phyloP scores from a whole-genome alignment of 2,888 invertebrate species.

The Baronia brevicornis region DNA sequence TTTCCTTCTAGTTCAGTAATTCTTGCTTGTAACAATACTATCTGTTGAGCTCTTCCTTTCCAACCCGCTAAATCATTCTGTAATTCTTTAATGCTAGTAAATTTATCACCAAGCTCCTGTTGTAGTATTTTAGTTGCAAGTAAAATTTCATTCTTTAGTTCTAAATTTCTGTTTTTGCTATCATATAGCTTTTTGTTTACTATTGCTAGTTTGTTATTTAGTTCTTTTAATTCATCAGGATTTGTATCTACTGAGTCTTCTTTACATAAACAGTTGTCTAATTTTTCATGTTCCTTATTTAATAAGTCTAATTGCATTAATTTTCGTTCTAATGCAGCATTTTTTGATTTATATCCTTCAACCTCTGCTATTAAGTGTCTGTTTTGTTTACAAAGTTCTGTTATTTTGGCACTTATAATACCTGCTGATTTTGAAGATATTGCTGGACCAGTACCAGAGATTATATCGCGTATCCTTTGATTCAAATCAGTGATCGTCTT shows the following conservation, averaged over 20 bases:
- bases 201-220: conserved; percentile 76
- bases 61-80: conserved; percentile 77
- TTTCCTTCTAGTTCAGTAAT: conserved; percentile 80
- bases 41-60: conserved; percentile 87
- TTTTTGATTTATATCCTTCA: conserved; percentile 76
- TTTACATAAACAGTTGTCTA: conserved; percentile 54
- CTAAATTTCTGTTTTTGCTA: conserved; percentile 79
- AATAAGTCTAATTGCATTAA: conserved; percentile 58
- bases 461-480: conserved; percentile 67
- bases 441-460: conserved; percentile 59
- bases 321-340: conserved; percentile 68
- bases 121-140: conserved; percentile 83
- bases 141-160: conserved; percentile 82
- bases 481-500: conserved; percentile 57
- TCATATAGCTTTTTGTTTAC: conserved; percentile 80
- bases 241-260: conserved; percentile 57
- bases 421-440: conserved; percentile 70
- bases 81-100: conserved; percentile 77
- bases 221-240: conserved; percentile 71
- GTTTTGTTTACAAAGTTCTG: conserved; percentile 80
- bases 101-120: conserved; percentile 84
- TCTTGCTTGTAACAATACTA: conserved; percentile 80
- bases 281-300: conserved; percentile 48
- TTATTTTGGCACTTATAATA: conserved; percentile 77
- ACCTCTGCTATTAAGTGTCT: conserved; percentile 78